Evolutionary conservation across 2,888 invertebrate species (phyloP), one percentile per base, ranked within the genome.

Genomic region (Tipula confusa): DNA sequence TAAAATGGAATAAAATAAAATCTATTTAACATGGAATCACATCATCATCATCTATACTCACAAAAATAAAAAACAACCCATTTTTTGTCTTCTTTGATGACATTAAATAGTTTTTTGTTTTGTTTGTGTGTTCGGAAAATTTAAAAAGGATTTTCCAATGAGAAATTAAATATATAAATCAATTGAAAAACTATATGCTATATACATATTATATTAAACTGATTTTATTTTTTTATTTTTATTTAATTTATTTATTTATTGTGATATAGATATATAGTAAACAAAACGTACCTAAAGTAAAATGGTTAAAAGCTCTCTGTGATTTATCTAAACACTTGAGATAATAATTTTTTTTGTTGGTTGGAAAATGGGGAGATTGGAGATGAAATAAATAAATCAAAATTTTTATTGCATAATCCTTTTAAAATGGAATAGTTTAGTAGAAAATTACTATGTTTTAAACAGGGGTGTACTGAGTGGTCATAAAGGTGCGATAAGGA

Each of bases 21-120:
- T 64, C 64, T 24, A 24, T 64, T 64, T 64, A 64, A 64, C 64
- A 64, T 64, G 24, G 64, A 64, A 24, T 24, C 64, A 64, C 64
- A 64, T 64, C 64, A 64, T 64, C 64, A 64, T 64, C 64, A n/a
- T n/a, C n/a, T n/a, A n/a, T 64, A 64, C 24, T 64, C 64, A 64
- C 64, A 64, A 64, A 64, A 24, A 24, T 11, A 64, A 11, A 64
- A 64, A 43, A 36, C n/a, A 64, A 18, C 4, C 24, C 0, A 9
- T 64, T 24, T 43, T 43, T 43, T 64, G 24, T 24, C 64, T 64
- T 64, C 7, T 64, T 64, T 64, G 64, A 24, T 64, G 64, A 64
- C 64, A 24, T 64, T 64, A 64, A 18, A 64, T 64, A 24, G 64
- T 24, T n/a, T n/a, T n/a, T n/a, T n/a, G n/a, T n/a, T n/a, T n/a